phyloP scores from a whole-genome alignment of 2,113 vertebrate genomes.

The Corythoichthys haematopterus region DNA sequence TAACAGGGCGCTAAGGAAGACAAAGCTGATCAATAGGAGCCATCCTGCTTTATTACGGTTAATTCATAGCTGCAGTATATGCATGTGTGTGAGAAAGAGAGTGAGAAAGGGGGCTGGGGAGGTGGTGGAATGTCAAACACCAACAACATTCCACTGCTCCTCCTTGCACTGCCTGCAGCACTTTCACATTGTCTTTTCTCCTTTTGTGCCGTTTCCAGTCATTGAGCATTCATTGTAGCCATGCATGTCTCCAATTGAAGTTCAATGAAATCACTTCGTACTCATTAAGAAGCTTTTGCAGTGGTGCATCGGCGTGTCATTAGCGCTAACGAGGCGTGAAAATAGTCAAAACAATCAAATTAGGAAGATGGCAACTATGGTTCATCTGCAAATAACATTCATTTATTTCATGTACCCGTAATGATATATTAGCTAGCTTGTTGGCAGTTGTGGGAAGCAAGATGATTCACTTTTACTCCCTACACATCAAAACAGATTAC shows the following conservation, averaged over 20 bases:
- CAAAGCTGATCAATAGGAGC: neutral
- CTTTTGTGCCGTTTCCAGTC: constrained; percentile 59
- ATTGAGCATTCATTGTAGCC: constrained; percentile 24
- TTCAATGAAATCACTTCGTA: neutral
- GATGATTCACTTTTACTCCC: too few species aligned
- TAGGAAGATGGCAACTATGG: neutral
- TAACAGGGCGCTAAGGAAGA: neutral
- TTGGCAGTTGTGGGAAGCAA: too few species aligned
- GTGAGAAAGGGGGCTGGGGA: constrained; percentile 20
- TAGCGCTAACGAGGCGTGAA: neutral
- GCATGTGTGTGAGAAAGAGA: constrained; percentile 14
- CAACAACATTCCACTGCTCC: constrained; percentile 76
- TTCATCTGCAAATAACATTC: neutral
- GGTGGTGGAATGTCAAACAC: constrained; percentile 73
- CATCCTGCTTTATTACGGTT: neutral
- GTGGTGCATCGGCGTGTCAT: neutral
- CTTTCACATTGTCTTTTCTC: constrained; percentile 61
- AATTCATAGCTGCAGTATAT: neutral
- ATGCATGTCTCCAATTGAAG: constrained; percentile 14
- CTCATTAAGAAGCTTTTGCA: neutral
- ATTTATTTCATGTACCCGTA: neutral
- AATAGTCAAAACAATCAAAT: neutral
- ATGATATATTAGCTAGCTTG: too few species aligned
- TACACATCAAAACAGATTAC: too few species aligned
- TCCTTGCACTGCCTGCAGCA: constrained; percentile 68